Evolutionary conservation across 2,888 invertebrate genomes (phyloP), one percentile per base, ranked within the genome.

Genomic region (Anaspis maculata): DNA sequence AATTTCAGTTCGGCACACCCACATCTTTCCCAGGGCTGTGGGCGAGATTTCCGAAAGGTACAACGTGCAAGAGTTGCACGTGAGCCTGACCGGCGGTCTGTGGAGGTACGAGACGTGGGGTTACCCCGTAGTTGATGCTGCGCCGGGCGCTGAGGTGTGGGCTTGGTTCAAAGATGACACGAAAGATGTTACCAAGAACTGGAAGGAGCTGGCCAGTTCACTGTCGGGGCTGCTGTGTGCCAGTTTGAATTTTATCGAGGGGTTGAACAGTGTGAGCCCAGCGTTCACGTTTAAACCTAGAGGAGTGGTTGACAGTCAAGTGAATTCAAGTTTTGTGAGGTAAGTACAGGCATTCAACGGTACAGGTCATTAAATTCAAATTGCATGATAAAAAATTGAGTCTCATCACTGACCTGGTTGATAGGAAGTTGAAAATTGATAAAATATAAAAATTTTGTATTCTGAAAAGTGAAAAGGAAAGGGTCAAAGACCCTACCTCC

Each of bases 71-170:
- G 96, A 96, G 62, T 65, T 98, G 12, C 92, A 95, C 57, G 72
- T 98, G 28, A 84, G 86, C 35, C 72, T 97, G 37, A 94, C 94
- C 0, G 89, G 91, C 64, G 97, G 97, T 0, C 70, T 90, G 33
- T 98, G 97, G 97, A 77, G 85, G 41, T 84, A 94, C 62, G 79
- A 85, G 47, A 78, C 79, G 34, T 98, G 96, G 96, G 96, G 96
- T 1, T 92, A 92, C 67, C 94, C 95, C 2, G 76, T 88, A 15
- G 65, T 80, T 7, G 86, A 90, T 62, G 86, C 92, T 2, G 85
- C 94, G 0, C 87, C 94, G 1, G 97, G 97, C 3, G 94, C 92
- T 2, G 92, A 96, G 63, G 71, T 96, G 0, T 89, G 86, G 74
- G 90, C 87, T 0, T 95, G 95, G 92, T 96, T 98, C 58, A 74